Evolutionary conservation across 2,113 vertebrate species (phyloP).

Genomic region (Tragelaphus strepsiceros): DNA sequence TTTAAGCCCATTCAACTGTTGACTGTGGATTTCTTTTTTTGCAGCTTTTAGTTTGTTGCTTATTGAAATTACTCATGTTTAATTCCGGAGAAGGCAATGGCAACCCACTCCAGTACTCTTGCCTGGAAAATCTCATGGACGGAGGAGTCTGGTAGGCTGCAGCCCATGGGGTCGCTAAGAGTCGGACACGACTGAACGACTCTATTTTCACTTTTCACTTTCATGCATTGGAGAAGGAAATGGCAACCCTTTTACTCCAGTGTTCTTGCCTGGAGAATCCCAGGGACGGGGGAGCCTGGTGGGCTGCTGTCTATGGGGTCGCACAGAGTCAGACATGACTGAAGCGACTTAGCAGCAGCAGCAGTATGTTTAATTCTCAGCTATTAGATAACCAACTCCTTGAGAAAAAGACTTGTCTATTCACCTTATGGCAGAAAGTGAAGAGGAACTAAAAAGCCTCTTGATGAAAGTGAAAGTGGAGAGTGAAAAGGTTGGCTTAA

Average conservation of each 20-base stretch:
- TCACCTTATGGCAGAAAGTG: no score
- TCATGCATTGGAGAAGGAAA: neutral
- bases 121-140: neutral
- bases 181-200: accelerated
- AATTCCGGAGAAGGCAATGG: neutral
- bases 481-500: no score
- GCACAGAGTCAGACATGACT: neutral
- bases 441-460: no score
- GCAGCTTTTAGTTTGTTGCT: neutral
- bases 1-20: neutral
- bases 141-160: neutral
- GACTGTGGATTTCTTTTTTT: neutral
- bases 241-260: neutral
- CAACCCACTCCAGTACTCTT: neutral
- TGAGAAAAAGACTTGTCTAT: no score
- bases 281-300: accelerated
- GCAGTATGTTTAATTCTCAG: neutral
- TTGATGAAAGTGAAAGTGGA: no score
- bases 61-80: neutral
- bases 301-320: neutral
- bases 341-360: neutral
- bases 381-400: no score
- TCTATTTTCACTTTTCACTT: neutral
- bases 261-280: neutral
- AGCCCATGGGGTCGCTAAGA: neutral